A percentile compares a stretch with the other conserved stretches of the same genome.
Conservation (phyloP, 2,888 invertebrate genomes). For the Schrankia costaestrigalis region DNA sequence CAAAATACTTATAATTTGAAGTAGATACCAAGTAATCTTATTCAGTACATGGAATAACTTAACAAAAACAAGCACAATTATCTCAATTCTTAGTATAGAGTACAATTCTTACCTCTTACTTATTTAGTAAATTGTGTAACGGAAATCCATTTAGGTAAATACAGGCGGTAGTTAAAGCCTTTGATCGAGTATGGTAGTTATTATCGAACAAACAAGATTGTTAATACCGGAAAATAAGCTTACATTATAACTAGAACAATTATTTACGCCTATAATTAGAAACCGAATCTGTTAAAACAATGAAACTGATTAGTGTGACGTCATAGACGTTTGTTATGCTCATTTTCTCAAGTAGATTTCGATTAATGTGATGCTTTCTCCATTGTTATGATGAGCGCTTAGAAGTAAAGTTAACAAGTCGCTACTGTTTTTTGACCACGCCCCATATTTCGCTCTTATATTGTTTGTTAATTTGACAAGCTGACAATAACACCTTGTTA, state of each 20-base stretch:
- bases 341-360: conserved; percentile 35
- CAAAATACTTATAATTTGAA: too few relatives aligned
- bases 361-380: conserved; percentile 43
- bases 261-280: conserved; percentile 10
- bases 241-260: conserved; percentile 7
- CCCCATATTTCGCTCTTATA: conserved; percentile 27
- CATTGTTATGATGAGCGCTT: conserved; percentile 46
- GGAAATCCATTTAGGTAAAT: conserved; percentile 4
- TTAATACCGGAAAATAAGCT: conserved; percentile 7
- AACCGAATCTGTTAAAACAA: conserved; percentile 16
- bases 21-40: too few relatives aligned
- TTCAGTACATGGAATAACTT: too few relatives aligned
- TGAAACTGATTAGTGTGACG: conserved; percentile 11
- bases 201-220: conserved; percentile 5
- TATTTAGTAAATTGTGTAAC: conserved; percentile 5
- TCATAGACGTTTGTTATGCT: conserved; percentile 14
- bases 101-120: conserved; percentile 1
- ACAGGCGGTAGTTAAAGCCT: background rate
- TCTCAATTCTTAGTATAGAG: background rate
- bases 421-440: conserved; percentile 24
- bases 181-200: conserved; percentile 1
- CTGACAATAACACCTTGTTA: conserved; percentile 5
- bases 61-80: too few relatives aligned
- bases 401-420: conserved; percentile 14
- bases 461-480: conserved; percentile 21